Conservation (phyloP, 2,113 vertebrate species). For the Circaetus gallicus region DNA sequence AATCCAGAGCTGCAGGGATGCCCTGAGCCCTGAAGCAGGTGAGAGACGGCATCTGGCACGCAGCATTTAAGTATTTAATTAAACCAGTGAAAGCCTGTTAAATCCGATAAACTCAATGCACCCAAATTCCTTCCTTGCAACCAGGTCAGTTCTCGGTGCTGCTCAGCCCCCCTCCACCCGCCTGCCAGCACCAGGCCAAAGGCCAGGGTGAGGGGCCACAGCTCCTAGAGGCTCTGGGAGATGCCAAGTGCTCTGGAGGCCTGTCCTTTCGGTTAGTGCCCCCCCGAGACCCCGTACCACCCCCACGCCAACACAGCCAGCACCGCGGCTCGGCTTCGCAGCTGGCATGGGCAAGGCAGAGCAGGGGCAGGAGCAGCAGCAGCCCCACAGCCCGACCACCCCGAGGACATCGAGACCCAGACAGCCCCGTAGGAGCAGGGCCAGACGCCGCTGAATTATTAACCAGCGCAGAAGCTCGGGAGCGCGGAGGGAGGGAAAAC, state of each 20-base stretch:
- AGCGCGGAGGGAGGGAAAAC: not conserved
- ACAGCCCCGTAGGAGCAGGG: not conserved
- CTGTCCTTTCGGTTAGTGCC: fast-evolving
- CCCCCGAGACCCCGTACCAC: fast-evolving
- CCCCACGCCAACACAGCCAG: fast-evolving
- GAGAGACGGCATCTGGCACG: not conserved
- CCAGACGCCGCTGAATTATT: not conserved
- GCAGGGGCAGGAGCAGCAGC: not conserved
- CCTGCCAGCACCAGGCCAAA: not conserved
- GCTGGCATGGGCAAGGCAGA: fast-evolving
- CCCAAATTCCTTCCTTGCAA: not conserved
- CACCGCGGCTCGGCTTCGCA: fast-evolving
- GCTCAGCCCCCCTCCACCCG: not conserved
- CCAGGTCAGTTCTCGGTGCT: fast-evolving
- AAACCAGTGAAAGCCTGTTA: not conserved
- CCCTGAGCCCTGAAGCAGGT: not conserved
- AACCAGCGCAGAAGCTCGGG: not conserved
- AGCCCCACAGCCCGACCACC: fast-evolving
- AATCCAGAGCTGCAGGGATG: not conserved
- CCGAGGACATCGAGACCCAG: not conserved
- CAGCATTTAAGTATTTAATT: not conserved
- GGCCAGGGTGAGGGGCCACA: not conserved
- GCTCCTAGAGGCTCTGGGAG: not conserved
- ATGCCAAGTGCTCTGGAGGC: not conserved
- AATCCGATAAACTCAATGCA: not conserved